Evolutionary conservation across 2,888 invertebrate species (phyloP).

Genomic region (Allolobophora icterica): DNA sequence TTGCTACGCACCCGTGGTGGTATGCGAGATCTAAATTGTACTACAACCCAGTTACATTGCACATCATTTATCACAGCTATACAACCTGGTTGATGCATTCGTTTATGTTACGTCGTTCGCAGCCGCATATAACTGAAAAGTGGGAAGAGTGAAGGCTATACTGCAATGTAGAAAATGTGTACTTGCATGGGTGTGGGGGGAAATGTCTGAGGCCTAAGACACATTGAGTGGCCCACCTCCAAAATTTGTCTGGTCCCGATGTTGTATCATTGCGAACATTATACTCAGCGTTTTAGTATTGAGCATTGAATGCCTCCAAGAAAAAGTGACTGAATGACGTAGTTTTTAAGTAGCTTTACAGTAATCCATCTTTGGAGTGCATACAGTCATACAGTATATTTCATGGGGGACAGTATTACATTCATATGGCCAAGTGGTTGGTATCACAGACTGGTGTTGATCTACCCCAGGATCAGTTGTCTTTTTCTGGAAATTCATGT

Average conservation of each 20-base stretch:
- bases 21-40: neutral
- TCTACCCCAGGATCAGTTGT: no score
- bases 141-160: neutral
- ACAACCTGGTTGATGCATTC: neutral
- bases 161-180: neutral
- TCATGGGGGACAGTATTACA: no score
- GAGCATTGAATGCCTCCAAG: no score
- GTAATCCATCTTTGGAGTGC: no score
- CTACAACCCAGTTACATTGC: neutral
- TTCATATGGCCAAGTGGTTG: no score
- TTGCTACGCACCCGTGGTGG: no score
- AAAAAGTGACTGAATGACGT: no score
- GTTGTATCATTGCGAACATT: neutral
- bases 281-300: no score
- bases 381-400: no score
- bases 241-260: neutral
- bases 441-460: no score
- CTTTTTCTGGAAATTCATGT: no score
- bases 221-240: neutral
- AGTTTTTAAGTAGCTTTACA: no score
- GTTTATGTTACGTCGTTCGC: neutral
- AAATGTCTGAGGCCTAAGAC: neutral
- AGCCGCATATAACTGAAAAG: neutral
- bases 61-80: neutral
- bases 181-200: neutral